These are phyloP conservation scores for Pithys albifrons DNA, from an alignment of 2,113 vertebrate species.

Conservation along the genomic window DNA sequence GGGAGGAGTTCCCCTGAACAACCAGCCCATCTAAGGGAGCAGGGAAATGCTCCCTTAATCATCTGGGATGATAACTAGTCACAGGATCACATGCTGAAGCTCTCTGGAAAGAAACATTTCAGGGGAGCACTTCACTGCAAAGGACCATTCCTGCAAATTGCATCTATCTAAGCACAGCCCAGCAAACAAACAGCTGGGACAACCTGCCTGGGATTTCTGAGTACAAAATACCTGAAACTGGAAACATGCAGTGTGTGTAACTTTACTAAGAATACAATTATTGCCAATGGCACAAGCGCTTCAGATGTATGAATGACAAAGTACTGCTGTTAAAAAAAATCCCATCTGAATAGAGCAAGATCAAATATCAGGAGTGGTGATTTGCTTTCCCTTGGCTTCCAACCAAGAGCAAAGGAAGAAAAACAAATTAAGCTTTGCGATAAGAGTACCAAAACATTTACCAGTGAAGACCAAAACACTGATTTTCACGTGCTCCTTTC, in stretches of 20 bases:
- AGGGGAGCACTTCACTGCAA: neutral
- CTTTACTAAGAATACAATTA: neutral
- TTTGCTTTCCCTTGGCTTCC: slow-evolving; percentile 32
- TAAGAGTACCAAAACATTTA: slow-evolving; percentile 41
- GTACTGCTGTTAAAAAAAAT: neutral
- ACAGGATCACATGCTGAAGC: neutral
- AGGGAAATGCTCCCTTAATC: neutral
- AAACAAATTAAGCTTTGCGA: slow-evolving; percentile 50
- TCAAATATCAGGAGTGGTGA: slow-evolving; percentile 8
- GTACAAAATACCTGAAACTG: neutral
- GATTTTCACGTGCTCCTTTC: slow-evolving; percentile 18
- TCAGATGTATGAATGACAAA: slow-evolving; percentile 3
- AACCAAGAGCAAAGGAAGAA: neutral
- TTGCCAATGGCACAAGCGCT: neutral
- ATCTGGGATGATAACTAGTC: neutral
- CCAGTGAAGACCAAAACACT: neutral
- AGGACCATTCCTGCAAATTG: slow-evolving; percentile 2
- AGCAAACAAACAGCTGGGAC: slow-evolving; percentile 7
- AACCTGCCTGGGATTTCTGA: slow-evolving; percentile 23
- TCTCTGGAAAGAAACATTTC: neutral
- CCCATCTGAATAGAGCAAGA: neutral
- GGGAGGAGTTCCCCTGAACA: neutral
- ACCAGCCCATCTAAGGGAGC: neutral
- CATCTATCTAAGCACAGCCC: neutral
- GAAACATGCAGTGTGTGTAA: neutral